These are phyloP conservation scores for Plebejus melissa DNA, from an alignment of 2,888 invertebrate species.

Conservation along the genomic window DNA sequence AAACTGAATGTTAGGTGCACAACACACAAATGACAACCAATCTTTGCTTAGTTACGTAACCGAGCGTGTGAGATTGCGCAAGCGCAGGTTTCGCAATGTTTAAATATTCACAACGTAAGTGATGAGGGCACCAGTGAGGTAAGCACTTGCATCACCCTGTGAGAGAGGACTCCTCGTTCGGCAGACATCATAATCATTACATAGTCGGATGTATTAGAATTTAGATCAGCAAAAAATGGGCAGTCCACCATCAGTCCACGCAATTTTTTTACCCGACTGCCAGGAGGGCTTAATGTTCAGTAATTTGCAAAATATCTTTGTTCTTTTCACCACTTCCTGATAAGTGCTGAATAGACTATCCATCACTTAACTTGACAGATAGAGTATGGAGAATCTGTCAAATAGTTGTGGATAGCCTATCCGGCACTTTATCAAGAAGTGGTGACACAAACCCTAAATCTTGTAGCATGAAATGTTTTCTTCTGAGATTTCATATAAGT, in stretches of 20 bases:
- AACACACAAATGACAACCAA: background rate
- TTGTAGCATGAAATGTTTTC: background rate
- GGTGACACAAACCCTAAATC: no score
- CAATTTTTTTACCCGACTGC: background rate
- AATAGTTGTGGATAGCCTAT: no score
- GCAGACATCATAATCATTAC: background rate
- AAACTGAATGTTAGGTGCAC: background rate
- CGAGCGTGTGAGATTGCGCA: background rate
- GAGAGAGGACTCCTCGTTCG: constrained; percentile 2
- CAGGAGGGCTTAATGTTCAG: background rate
- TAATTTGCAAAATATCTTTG: background rate
- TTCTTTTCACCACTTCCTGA: no score
- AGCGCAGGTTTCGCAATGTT: constrained; percentile 16
- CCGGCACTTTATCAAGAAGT: no score
- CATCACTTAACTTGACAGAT: no score
- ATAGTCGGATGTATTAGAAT: background rate
- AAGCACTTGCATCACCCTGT: constrained; percentile 22
- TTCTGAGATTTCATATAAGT: background rate
- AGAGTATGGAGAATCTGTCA: no score
- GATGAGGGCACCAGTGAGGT: constrained; percentile 24
- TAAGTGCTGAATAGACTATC: no score
- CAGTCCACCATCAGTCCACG: background rate
- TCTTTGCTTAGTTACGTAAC: constrained; percentile 14
- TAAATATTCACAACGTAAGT: constrained; percentile 23
- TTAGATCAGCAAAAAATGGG: background rate